These are phyloP conservation scores for Pseudomugil tenellus DNA, from an alignment of 2,797 vertebrate genomes.

Conservation along the genomic window DNA sequence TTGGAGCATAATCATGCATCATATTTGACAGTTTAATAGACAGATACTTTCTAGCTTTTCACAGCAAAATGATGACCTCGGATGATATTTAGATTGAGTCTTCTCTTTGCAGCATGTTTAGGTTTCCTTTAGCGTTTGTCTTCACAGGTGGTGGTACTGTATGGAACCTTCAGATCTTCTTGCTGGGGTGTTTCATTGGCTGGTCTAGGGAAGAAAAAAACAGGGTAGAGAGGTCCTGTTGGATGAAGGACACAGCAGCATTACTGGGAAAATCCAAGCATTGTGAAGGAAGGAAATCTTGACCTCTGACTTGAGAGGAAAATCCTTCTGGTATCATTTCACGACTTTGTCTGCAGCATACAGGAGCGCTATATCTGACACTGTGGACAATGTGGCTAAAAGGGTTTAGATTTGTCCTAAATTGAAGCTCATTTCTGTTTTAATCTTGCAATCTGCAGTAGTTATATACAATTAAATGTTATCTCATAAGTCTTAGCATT, in stretches of 20 bases:
- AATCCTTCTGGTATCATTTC: not conserved
- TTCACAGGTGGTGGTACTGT: conserved; percentile 6
- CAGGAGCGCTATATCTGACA: not conserved
- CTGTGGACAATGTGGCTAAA: not conserved
- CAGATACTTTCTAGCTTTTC: not conserved
- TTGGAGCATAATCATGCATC: not conserved
- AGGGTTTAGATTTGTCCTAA: too few relatives aligned
- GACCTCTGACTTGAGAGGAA: conserved; percentile 3
- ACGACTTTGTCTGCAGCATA: not conserved
- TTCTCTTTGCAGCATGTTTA: not conserved
- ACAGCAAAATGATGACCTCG: not conserved
- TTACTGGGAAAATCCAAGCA: conserved; percentile 7
- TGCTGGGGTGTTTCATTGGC: conserved; percentile 17
- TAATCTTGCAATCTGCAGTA: too few relatives aligned
- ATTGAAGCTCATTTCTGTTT: too few relatives aligned
- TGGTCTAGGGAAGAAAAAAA: conserved; percentile 28
- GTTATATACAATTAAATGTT: too few relatives aligned
- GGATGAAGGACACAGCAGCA: conserved; percentile 22
- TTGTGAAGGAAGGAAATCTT: conserved; percentile 13
- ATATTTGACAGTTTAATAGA: not conserved
- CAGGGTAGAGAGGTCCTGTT: conserved; percentile 17
- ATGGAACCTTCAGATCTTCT: conserved; percentile 5
- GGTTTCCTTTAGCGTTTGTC: not conserved
- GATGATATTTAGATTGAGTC: not conserved
- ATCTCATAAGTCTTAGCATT: too few relatives aligned